These are phyloP conservation scores for Dipodomys spectabilis DNA, from an alignment of 2,113 vertebrate genomes.

Conservation along the genomic window DNA sequence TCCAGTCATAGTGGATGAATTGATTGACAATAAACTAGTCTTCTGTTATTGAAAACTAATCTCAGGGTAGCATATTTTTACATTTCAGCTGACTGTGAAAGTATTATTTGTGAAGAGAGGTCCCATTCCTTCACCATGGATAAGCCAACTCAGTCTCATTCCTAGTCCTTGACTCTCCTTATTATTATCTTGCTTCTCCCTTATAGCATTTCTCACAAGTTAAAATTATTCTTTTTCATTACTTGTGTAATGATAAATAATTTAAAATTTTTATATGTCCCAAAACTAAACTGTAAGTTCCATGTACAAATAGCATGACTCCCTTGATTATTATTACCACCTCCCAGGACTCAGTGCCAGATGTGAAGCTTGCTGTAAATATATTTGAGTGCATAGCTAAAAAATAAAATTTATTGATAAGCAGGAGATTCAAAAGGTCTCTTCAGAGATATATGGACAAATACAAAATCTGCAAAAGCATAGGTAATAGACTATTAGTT, in stretches of 20 bases:
- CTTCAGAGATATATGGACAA: constrained; percentile 5
- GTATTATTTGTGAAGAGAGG: neutral
- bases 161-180: neutral
- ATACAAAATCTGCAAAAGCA: neutral
- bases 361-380: constrained; percentile 4
- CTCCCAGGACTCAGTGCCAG: neutral
- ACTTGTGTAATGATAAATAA: constrained; percentile 8
- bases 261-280: neutral
- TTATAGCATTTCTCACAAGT: neutral
- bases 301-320: neutral
- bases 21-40: constrained; percentile 9
- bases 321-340: neutral
- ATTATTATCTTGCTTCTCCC: neutral
- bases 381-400: constrained; percentile 13
- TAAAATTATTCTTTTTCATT: neutral
- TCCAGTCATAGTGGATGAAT: neutral
- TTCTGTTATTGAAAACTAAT: constrained; percentile 16
- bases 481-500: neutral
- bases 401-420: neutral
- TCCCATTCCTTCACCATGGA: neutral
- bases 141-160: neutral
- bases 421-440: constrained; percentile 14
- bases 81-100: neutral
- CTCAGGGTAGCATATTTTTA: neutral
- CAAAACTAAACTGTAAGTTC: neutral